Conservation (phyloP, 2,797 vertebrate genomes). For the Amblyopsis hoosieri region DNA sequence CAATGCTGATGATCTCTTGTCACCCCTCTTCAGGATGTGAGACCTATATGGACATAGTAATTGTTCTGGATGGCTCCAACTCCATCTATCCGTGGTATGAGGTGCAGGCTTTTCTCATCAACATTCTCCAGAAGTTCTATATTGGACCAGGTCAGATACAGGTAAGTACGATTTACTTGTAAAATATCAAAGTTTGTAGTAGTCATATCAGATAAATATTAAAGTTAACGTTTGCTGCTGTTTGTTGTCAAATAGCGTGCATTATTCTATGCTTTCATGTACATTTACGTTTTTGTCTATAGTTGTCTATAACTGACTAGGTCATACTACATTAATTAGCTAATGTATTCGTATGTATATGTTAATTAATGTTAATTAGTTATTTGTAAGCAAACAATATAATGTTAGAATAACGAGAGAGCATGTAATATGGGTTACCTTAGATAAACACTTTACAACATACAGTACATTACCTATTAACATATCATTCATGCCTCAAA, state of each 20-base stretch:
- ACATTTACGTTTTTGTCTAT: too few species aligned
- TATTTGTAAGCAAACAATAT: too few species aligned
- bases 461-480: too few species aligned
- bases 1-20: constrained; percentile 9
- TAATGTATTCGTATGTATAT: too few species aligned
- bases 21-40: constrained; percentile 86
- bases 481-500: too few species aligned
- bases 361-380: too few species aligned
- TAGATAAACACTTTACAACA: too few species aligned
- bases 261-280: neutral
- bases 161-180: constrained; percentile 65
- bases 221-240: neutral
- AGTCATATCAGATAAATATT: constrained; percentile 1
- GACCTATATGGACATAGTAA: constrained; percentile 98
- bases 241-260: neutral
- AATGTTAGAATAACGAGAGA: too few species aligned
- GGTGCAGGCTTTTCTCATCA: constrained; percentile 97
- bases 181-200: neutral
- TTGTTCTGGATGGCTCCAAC: constrained; percentile 97
- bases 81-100: constrained; percentile 99
- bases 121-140: constrained; percentile 96
- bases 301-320: too few species aligned
- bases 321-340: too few species aligned
- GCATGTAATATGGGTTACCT: too few species aligned
- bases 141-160: constrained; percentile 97